phyloP scores from a whole-genome alignment of 1,140 invertebrate species.

The Dinoponera quadriceps region DNA sequence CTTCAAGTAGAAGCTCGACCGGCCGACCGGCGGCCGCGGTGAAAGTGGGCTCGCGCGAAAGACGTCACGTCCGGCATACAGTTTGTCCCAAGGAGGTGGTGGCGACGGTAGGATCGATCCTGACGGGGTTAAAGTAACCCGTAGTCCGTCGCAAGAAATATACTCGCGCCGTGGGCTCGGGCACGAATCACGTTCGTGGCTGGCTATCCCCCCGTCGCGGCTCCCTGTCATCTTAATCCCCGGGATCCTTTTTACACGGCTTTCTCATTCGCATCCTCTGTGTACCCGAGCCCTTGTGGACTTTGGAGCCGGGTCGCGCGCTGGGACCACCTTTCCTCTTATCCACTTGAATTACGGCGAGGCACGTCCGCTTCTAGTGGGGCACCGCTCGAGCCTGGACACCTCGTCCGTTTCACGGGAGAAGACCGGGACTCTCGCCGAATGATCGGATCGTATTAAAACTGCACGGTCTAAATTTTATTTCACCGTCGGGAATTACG shows the following conservation, averaged over 20 bases:
- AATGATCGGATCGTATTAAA: slow-evolving; percentile 73
- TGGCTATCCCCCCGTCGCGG: slow-evolving; percentile 62
- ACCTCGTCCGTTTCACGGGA: slow-evolving; percentile 72
- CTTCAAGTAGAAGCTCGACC: not conserved
- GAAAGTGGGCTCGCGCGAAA: slow-evolving; percentile 61
- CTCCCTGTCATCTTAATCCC: slow-evolving; percentile 79
- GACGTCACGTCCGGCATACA: slow-evolving; percentile 71
- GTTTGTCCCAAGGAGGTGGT: slow-evolving; percentile 52
- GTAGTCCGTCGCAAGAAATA: slow-evolving; percentile 65
- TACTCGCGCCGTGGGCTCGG: slow-evolving; percentile 64
- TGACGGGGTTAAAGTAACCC: slow-evolving; percentile 68
- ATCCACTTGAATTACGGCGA: slow-evolving; percentile 80
- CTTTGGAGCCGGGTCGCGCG: slow-evolving; percentile 59
- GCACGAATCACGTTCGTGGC: slow-evolving; percentile 76
- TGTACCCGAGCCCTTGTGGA: slow-evolving; percentile 73
- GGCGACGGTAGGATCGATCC: slow-evolving; percentile 57
- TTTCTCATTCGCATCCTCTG: slow-evolving; percentile 75
- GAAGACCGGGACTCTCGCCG: slow-evolving; percentile 61
- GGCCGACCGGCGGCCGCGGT: not conserved
- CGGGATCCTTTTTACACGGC: slow-evolving; percentile 77
- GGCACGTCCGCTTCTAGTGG: slow-evolving; percentile 77
- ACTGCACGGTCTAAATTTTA: slow-evolving; percentile 70
- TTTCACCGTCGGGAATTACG: slow-evolving; percentile 36
- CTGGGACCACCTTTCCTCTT: slow-evolving; percentile 73
- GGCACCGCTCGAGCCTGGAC: slow-evolving; percentile 66